Evolutionary conservation across 1,140 invertebrate genomes (phyloP).

Genomic region (Galleria mellonella): DNA sequence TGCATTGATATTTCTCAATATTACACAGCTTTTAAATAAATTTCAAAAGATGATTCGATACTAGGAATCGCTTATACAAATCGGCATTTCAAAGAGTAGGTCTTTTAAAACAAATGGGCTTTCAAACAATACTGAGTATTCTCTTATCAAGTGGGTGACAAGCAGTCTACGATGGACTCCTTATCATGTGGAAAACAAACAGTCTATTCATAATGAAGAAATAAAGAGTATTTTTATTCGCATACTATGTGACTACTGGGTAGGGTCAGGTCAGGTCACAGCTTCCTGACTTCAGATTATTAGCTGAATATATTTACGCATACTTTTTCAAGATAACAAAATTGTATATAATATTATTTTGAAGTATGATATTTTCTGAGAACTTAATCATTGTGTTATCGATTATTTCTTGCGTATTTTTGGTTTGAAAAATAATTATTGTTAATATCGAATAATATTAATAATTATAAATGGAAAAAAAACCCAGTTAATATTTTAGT

Average conservation of each 20-base stretch:
- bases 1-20: too few species aligned
- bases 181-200: conserved; percentile 34
- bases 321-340: conserved; percentile 39
- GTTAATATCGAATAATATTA: too few species aligned
- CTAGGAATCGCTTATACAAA: too few species aligned
- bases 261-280: conserved; percentile 36
- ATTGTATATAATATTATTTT: conserved; percentile 47
- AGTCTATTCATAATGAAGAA: conserved; percentile 17
- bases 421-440: too few species aligned
- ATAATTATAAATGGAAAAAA: too few species aligned
- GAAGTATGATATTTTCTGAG: conserved; percentile 1
- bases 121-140: not conserved
- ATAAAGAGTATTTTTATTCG: conserved; percentile 44
- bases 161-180: conserved; percentile 43
- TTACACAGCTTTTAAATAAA: too few species aligned
- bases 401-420: too few species aligned
- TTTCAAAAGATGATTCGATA: too few species aligned
- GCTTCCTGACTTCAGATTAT: conserved; percentile 46
- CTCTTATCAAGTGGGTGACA: conserved; percentile 42
- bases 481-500: too few species aligned
- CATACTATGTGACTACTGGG: conserved; percentile 20
- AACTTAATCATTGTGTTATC: not conserved
- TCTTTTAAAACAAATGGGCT: too few species aligned
- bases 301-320: conserved; percentile 23
- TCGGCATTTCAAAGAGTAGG: too few species aligned